phyloP scores from a whole-genome alignment of 1,140 invertebrate genomes.

The Holotrichia oblita region DNA sequence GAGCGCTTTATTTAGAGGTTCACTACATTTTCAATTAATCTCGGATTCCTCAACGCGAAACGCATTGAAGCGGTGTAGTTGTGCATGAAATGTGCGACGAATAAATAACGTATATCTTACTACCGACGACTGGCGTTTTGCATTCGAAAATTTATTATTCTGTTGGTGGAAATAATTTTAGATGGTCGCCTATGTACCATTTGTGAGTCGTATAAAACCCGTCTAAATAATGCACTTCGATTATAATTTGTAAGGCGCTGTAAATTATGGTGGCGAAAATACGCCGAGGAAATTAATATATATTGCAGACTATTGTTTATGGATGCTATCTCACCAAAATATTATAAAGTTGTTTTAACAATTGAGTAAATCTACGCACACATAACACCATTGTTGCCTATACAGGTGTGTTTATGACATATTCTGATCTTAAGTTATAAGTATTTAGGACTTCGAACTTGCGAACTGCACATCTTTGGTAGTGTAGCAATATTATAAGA shows the following conservation, averaged over 20 bases:
- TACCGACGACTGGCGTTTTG: slow-evolving; percentile 5
- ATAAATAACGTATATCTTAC: slow-evolving; percentile 29
- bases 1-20: slow-evolving; percentile 14
- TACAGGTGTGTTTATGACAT: too few species aligned
- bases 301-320: background rate
- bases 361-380: too few species aligned
- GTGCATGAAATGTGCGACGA: slow-evolving; percentile 29
- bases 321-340: background rate
- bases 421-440: too few species aligned
- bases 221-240: slow-evolving; percentile 24
- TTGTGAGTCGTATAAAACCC: background rate
- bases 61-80: slow-evolving; percentile 27
- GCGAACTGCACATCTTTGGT: too few species aligned
- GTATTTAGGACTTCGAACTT: too few species aligned
- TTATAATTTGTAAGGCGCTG: slow-evolving; percentile 15
- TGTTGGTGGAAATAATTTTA: slow-evolving; percentile 34
- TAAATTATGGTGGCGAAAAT: slow-evolving; percentile 3
- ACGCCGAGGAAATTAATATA: background rate
- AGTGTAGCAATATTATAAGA: too few species aligned
- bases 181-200: background rate
- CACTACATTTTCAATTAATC: slow-evolving; percentile 27
- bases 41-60: slow-evolving; percentile 25
- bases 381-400: too few species aligned
- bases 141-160: slow-evolving; percentile 25
- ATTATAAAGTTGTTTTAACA: too few species aligned